Evolutionary conservation across 64 coral and sea anemone genomes (phyloP).

Genomic region (Actinia equina): DNA sequence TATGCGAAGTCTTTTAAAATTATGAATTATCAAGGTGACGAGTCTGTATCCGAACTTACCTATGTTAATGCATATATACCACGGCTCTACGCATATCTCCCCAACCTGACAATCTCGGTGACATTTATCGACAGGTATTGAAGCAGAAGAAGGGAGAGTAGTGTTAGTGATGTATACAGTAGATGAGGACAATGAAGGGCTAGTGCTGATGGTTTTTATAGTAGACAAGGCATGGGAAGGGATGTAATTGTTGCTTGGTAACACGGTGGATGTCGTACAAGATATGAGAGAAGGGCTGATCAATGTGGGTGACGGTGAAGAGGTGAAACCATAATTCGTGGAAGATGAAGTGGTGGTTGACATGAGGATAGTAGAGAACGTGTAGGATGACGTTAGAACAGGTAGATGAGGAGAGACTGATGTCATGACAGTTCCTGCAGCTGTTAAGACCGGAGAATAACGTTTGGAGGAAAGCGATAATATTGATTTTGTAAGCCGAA

Average conservation of each 20-base stretch:
- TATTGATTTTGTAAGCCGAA: no score
- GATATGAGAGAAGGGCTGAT: no score
- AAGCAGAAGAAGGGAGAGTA: conserved; percentile 1
- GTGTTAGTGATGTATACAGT: not conserved
- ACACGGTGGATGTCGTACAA: no score
- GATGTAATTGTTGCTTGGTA: no score
- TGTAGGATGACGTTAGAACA: not conserved
- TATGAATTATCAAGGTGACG: not conserved
- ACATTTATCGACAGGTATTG: not conserved
- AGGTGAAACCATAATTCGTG: no score
- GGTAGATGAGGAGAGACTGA: not conserved
- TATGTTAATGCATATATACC: not conserved
- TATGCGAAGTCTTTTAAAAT: not conserved
- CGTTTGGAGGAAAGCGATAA: not conserved
- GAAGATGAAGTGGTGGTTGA: no score
- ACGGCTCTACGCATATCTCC: not conserved
- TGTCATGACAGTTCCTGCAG: not conserved
- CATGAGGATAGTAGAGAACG: not conserved
- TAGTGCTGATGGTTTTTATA: not conserved
- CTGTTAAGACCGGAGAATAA: no score
- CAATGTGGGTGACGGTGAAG: no score
- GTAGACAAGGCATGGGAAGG: no score
- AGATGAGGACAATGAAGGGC: not conserved
- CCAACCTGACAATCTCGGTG: not conserved
- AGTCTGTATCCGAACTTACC: not conserved